phyloP scores from a whole-genome alignment of 2,888 invertebrate genomes.

The Tetrapedia diversipes region DNA sequence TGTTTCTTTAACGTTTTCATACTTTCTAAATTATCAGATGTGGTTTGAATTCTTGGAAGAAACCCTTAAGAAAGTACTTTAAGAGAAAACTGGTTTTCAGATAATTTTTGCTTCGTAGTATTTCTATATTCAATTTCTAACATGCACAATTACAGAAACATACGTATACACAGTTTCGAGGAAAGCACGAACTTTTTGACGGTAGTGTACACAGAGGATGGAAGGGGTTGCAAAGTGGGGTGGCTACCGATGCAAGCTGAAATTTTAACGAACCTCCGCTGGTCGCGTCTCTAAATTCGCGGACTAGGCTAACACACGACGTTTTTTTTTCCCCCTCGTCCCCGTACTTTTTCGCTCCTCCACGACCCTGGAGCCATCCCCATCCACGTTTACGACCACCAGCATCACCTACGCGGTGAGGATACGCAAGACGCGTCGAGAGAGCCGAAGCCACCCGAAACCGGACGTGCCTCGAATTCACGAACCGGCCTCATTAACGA shows the following conservation, averaged over 20 bases:
- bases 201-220: neutral
- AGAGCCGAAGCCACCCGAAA: conserved; percentile 56
- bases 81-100: no score
- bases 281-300: conserved; percentile 51
- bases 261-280: conserved; percentile 66
- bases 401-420: conserved; percentile 14
- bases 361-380: conserved; percentile 38
- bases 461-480: conserved; percentile 69
- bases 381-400: conserved; percentile 17
- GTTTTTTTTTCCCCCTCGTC: conserved; percentile 20
- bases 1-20: no score
- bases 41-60: no score
- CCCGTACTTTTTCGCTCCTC: neutral
- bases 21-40: no score
- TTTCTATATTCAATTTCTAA: no score
- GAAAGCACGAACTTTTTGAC: no score
- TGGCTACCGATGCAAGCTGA: conserved; percentile 66
- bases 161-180: no score
- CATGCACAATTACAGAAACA: no score
- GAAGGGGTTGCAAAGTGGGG: neutral
- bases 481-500: conserved; percentile 67
- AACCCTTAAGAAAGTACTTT: no score
- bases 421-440: conserved; percentile 30
- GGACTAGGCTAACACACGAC: conserved; percentile 24
- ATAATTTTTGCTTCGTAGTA: no score